Evolutionary conservation across 64 coral and sea anemone genomes (phyloP).

Genomic region (Platygyra sinensis): DNA sequence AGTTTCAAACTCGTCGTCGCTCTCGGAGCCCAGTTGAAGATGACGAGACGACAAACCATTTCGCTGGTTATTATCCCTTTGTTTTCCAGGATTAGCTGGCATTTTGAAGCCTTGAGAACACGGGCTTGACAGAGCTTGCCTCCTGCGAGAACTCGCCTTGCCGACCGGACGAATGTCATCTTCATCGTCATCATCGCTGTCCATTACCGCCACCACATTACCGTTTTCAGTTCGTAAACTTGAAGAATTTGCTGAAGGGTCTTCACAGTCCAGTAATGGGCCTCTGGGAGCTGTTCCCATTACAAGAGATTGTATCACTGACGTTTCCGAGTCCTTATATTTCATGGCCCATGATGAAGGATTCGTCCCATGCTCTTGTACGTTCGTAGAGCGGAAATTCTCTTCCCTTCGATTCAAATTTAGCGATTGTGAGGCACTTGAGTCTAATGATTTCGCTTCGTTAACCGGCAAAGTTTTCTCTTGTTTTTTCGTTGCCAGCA

Average conservation of each 20-base stretch:
- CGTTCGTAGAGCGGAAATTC: background rate
- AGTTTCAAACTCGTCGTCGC: constrained; percentile 73
- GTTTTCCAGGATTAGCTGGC: background rate
- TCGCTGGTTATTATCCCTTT: background rate
- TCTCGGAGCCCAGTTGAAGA: constrained; percentile 23
- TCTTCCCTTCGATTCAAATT: background rate
- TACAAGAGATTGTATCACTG: background rate
- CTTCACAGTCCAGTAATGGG: background rate
- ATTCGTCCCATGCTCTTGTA: background rate
- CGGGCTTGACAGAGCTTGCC: constrained; percentile 52
- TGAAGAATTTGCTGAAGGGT: background rate
- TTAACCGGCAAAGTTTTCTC: background rate
- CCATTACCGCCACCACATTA: constrained; percentile 74
- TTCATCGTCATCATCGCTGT: constrained; percentile 77
- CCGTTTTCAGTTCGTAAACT: constrained; percentile 47
- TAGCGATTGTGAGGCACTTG: background rate
- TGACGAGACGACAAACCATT: background rate
- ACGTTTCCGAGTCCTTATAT: background rate
- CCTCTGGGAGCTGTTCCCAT: background rate
- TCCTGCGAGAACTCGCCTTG: constrained; percentile 37
- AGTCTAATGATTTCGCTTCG: background rate
- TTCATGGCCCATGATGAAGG: background rate
- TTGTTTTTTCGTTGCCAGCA: background rate
- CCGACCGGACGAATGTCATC: constrained; percentile 12
- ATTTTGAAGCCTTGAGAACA: constrained; percentile 20